Conservation (phyloP, 2,888 invertebrate genomes). For the Cenopis cana region DNA sequence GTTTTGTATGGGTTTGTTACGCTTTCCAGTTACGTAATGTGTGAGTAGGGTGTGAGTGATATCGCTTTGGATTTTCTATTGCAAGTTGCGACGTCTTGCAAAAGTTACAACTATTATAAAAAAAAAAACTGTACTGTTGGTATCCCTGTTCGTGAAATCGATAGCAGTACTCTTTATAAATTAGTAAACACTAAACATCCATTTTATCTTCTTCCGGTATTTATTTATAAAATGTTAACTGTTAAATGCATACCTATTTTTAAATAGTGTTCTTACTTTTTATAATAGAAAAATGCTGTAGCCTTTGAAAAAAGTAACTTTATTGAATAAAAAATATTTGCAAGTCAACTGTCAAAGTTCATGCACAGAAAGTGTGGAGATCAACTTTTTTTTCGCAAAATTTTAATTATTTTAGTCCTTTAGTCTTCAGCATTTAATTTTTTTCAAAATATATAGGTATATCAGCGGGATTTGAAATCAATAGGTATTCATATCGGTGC, state of each 20-base stretch:
- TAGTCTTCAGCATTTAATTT: too few relatives aligned
- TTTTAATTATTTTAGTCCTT: not conserved
- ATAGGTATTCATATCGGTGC: not conserved
- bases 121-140: not conserved
- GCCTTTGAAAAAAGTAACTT: not conserved
- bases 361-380: slow-evolving; percentile 11
- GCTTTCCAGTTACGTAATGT: slow-evolving; percentile 4
- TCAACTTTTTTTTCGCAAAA: not conserved
- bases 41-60: slow-evolving; percentile 1
- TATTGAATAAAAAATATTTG: not conserved
- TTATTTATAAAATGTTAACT: too few relatives aligned
- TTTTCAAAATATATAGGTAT: too few relatives aligned
- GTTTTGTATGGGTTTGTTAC: slow-evolving; percentile 9
- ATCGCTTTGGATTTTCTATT: not conserved
- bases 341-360: not conserved
- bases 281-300: not conserved
- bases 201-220: too few relatives aligned
- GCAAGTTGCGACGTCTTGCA: not conserved
- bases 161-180: too few relatives aligned
- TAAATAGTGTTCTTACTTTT: too few relatives aligned
- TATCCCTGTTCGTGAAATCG: too few relatives aligned
- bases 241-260: too few relatives aligned
- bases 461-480: not conserved
- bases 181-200: too few relatives aligned
- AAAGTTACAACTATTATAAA: not conserved